phyloP scores from a whole-genome alignment of 2,888 invertebrate genomes.

The Copidosoma aretas region DNA sequence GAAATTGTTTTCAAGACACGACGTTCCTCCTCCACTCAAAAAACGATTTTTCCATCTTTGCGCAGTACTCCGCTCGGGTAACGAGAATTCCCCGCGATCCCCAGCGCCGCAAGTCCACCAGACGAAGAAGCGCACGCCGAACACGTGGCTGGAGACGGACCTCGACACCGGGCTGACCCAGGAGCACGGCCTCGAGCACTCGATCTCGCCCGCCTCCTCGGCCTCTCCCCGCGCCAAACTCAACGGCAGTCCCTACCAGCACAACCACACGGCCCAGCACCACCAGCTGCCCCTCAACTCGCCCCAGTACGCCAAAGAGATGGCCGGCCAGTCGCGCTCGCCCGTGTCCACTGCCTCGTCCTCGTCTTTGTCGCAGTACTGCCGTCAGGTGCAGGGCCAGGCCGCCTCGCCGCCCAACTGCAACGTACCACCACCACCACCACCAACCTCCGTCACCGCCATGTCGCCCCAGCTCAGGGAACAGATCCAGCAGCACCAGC shows the following conservation, averaged over 20 bases:
- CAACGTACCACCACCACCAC: background rate
- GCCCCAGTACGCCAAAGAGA: slow-evolving; percentile 43
- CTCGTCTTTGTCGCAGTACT: slow-evolving; percentile 38
- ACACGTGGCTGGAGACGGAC: slow-evolving; percentile 89
- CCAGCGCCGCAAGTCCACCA: slow-evolving; percentile 54
- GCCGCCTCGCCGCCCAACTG: slow-evolving; percentile 47
- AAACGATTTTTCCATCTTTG: too few species aligned
- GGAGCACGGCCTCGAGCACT: slow-evolving; percentile 70
- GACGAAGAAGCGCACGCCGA: slow-evolving; percentile 69
- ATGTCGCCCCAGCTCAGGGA: slow-evolving; percentile 55
- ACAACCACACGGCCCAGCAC: slow-evolving; percentile 42
- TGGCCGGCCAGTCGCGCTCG: slow-evolving; percentile 46
- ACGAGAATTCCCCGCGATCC: background rate
- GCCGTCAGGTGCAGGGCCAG: slow-evolving; percentile 39
- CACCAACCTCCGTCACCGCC: slow-evolving; percentile 51
- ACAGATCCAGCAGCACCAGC: slow-evolving; percentile 58
- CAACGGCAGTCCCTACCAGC: slow-evolving; percentile 47
- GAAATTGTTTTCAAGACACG: too few species aligned
- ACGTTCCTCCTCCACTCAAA: too few species aligned
- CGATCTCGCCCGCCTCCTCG: slow-evolving; percentile 53
- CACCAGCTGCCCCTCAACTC: slow-evolving; percentile 42
- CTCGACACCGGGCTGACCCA: slow-evolving; percentile 80
- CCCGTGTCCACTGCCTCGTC: slow-evolving; percentile 37
- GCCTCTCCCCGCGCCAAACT: slow-evolving; percentile 50
- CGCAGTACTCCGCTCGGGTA: too few species aligned